These are phyloP conservation scores for Gnathonemus echidnorhynchus DNA, from an alignment of 2,113 vertebrate genomes.

Conservation along the genomic window DNA sequence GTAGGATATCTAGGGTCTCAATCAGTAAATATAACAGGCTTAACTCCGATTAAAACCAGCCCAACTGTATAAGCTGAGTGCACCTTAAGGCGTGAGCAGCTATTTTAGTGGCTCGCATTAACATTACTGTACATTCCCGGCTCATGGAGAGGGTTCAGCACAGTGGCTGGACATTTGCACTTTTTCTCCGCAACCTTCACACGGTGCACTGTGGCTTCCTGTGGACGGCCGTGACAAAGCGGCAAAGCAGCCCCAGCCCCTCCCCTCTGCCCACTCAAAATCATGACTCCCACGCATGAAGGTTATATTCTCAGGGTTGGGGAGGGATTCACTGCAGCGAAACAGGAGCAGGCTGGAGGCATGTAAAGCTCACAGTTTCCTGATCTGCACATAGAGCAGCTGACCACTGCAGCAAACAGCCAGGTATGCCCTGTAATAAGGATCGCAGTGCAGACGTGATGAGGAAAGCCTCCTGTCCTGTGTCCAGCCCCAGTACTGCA, in stretches of 20 bases:
- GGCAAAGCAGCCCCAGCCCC: constrained; percentile 4
- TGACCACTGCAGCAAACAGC: neutral
- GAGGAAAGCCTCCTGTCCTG: neutral
- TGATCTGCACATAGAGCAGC: neutral
- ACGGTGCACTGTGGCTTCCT: neutral
- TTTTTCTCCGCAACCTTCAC: neutral
- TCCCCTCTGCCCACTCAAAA: constrained; percentile 9
- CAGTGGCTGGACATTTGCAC: neutral
- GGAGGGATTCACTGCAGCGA: neutral
- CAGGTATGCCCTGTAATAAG: neutral
- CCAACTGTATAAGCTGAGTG: neutral
- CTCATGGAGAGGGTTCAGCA: neutral
- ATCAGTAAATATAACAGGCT: too few species aligned
- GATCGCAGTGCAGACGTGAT: neutral
- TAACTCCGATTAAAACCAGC: neutral
- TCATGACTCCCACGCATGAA: constrained; percentile 3
- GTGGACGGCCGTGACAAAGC: neutral
- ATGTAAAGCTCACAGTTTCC: neutral
- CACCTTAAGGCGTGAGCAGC: neutral
- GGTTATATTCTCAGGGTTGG: neutral
- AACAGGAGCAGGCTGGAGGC: neutral
- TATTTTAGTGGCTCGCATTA: neutral
- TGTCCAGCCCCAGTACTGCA: neutral
- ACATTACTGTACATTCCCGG: neutral
- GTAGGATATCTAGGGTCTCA: neutral